Percentiles rank a stretch among this genome's conserved stretches.
Conservation (phyloP, 1,140 invertebrate species). For the Drosophila erecta region DNA sequence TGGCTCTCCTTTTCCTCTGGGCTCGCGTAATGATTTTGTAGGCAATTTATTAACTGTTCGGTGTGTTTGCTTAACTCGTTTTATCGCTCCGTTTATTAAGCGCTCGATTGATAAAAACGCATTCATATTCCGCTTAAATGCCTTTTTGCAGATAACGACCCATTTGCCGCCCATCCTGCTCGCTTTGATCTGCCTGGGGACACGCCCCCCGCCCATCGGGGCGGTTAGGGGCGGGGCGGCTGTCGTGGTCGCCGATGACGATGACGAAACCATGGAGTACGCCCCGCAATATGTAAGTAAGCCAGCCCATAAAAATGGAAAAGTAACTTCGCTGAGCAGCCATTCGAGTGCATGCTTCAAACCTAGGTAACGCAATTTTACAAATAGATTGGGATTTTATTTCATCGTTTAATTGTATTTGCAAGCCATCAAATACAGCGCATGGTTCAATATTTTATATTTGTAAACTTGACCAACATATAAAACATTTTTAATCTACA, state of each 20-base stretch:
- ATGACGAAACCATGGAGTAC: slow-evolving; percentile 78
- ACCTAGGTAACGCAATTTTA: not conserved
- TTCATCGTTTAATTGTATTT: too few species aligned
- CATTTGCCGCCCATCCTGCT: slow-evolving; percentile 31
- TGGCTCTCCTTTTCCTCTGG: slow-evolving; percentile 16
- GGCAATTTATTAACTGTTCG: slow-evolving; percentile 71
- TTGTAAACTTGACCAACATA: too few species aligned
- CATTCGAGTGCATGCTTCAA: not conserved
- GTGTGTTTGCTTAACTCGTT: slow-evolving; percentile 58
- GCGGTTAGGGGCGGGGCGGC: slow-evolving; percentile 50
- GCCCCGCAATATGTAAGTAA: slow-evolving; percentile 77
- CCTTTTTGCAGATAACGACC: slow-evolving; percentile 65
- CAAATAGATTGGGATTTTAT: not conserved
- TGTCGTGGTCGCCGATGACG: slow-evolving; percentile 64
- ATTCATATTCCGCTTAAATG: slow-evolving; percentile 78
- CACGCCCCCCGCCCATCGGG: slow-evolving; percentile 42
- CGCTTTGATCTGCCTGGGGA: slow-evolving; percentile 48
- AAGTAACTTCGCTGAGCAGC: slow-evolving; percentile 1
- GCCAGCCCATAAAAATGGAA: not conserved
- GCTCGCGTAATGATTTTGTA: slow-evolving; percentile 80
- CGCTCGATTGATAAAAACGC: slow-evolving; percentile 68
- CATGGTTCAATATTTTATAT: too few species aligned
- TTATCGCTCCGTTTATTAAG: slow-evolving; percentile 78
- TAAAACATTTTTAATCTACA: too few species aligned
- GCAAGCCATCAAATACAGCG: too few species aligned